Conservation (phyloP, 2,797 vertebrate species). For the Hydrocynus forskahlii region DNA sequence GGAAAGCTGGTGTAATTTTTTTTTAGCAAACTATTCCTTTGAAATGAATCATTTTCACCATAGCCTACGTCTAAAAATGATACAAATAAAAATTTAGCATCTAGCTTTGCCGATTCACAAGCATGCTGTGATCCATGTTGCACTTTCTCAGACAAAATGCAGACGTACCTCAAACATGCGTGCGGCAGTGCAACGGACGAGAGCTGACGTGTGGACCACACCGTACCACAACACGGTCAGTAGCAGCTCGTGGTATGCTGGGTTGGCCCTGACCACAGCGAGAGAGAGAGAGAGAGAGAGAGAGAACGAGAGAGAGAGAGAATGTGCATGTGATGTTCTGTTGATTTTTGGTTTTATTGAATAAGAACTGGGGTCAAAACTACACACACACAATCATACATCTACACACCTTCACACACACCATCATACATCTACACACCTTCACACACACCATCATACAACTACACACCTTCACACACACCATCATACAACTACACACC, state of each 20-base stretch:
- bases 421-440: too few relatives aligned
- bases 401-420: too few relatives aligned
- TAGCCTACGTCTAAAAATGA: not conserved
- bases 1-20: not conserved
- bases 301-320: too few relatives aligned
- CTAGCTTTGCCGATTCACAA: not conserved
- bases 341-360: too few relatives aligned
- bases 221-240: constrained; percentile 98
- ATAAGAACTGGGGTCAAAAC: too few relatives aligned
- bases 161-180: constrained; percentile 97
- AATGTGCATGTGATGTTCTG: too few relatives aligned
- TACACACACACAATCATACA: not conserved
- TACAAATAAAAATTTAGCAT: not conserved
- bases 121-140: not conserved
- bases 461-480: too few relatives aligned
- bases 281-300: not conserved
- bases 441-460: too few relatives aligned
- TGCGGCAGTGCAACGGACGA: constrained; percentile 95
- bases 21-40: constrained; percentile 1
- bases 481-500: too few relatives aligned
- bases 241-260: constrained; percentile 94
- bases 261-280: constrained; percentile 86
- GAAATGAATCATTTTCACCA: not conserved
- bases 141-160: not conserved
- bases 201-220: constrained; percentile 96